Conservation (phyloP, 2,888 invertebrate genomes). For the Brachylomia viminalis region DNA sequence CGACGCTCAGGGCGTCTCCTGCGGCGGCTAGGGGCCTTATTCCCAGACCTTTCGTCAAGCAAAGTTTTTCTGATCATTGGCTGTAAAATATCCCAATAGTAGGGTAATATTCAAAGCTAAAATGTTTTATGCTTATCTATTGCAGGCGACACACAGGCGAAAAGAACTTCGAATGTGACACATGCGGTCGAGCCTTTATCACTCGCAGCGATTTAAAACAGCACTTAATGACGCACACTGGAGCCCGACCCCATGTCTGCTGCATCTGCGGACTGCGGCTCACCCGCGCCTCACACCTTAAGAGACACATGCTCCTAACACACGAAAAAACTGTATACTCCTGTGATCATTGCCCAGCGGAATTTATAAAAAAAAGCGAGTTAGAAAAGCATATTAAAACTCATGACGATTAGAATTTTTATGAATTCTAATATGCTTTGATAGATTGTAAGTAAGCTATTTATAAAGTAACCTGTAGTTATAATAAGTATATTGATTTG, state of each 20-base stretch:
- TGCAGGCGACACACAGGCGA: constrained; percentile 88
- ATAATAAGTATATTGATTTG: not conserved
- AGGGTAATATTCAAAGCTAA: not conserved
- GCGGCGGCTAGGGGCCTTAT: no score
- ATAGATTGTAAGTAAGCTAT: not conserved
- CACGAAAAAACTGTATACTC: constrained; percentile 72
- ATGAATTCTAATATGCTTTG: not conserved
- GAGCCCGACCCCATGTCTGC: constrained; percentile 84
- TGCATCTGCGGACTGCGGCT: constrained; percentile 82
- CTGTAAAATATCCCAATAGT: not conserved
- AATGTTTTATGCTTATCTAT: constrained; percentile 44
- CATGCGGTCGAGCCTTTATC: constrained; percentile 84
- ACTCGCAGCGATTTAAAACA: constrained; percentile 86
- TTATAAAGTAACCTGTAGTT: not conserved
- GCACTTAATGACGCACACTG: constrained; percentile 83
- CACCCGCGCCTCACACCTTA: constrained; percentile 84
- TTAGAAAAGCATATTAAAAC: constrained; percentile 73
- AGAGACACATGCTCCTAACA: constrained; percentile 81
- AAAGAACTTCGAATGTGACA: constrained; percentile 85
- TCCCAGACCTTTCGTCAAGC: not conserved
- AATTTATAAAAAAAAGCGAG: constrained; percentile 75
- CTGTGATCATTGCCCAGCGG: constrained; percentile 74
- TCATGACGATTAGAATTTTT: constrained; percentile 30
- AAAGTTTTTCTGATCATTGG: not conserved
- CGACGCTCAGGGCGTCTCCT: no score